phyloP scores from a whole-genome alignment of 2,888 invertebrate genomes.

The Hypsopygia costalis region DNA sequence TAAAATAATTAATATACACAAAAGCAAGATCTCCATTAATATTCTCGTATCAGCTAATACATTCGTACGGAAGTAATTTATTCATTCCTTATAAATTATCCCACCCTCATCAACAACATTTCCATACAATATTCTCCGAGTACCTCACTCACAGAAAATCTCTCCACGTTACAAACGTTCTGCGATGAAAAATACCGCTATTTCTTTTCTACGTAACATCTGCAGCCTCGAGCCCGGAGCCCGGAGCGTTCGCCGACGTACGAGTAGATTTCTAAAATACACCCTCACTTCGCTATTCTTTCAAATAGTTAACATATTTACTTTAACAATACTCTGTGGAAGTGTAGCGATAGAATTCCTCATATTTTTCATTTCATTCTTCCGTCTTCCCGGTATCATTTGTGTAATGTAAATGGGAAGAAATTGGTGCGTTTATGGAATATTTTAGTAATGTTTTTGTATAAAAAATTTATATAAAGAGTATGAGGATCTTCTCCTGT shows the following conservation, averaged over 20 bases:
- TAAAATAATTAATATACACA: too few species aligned
- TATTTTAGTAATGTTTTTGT: not conserved
- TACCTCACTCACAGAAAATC: constrained; percentile 9
- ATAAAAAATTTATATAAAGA: too few species aligned
- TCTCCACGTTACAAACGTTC: constrained; percentile 1
- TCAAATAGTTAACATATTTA: constrained; percentile 4
- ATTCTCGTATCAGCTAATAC: too few species aligned
- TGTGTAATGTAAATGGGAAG: not conserved
- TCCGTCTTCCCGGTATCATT: not conserved
- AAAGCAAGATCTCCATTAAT: too few species aligned
- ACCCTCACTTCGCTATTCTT: not conserved
- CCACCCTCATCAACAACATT: not conserved
- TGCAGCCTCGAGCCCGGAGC: constrained; percentile 1
- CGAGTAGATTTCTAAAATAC: constrained; percentile 8
- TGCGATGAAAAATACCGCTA: constrained; percentile 6
- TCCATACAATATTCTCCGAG: not conserved
- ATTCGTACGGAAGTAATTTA: too few species aligned
- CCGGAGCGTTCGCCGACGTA: not conserved
- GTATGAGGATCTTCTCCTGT: too few species aligned
- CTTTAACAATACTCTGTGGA: not conserved
- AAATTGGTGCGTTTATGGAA: not conserved
- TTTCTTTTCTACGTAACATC: constrained; percentile 4
- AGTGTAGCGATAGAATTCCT: not conserved
- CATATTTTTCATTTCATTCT: not conserved
- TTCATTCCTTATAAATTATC: not conserved